Base-by-base conservation (phyloP, 2,113 vertebrate species). In the Pontoporia blainvillei region DNA sequence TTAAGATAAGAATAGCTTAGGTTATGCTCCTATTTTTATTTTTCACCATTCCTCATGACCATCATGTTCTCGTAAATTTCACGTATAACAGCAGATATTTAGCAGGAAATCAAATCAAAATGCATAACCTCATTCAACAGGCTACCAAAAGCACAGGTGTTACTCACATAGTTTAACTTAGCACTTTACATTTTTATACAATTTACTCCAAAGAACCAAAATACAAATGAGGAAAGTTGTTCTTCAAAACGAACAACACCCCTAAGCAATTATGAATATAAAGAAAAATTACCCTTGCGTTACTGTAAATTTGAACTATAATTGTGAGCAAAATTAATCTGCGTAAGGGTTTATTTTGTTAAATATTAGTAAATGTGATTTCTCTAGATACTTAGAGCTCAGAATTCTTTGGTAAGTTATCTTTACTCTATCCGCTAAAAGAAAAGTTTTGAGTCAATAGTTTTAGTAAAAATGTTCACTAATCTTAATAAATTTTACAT, bases 161-260 rank as follows among this genome's bases (percentile, higher is more conserved):
- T 71, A 76, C 15, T 44, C 39, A 83, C 20, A 67, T 18, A 85
- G 27, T 49, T 83, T 88, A 67, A 44, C 44, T 92, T 75, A 75
- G 7, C 6, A 67, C 7, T 73, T 57, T 13, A 21, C 4, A 52
- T 41, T 84, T 88, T 88, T 71, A 81, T 52, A 54, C 17, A 93
- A 31, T 54, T 96, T 90, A 92, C 46, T 67, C 25, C 61, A 85
- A 84, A 89, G 59, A 89, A 71, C n/a, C n/a, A 85, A 89, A 91
- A 52, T 67, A 71, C 25, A 85, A 90, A 90, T 71, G 71, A 71
- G 44, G 6, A 62, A 86, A 83, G n/a, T 52, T 39, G 7, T 69
- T 75, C 15, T 84, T 69, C 54, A 36, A 84, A 84, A 96, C 21
- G 21, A 89, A 84, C 29, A 76, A 84, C 29, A 76, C 29, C 29